Conservation (phyloP, 2,113 vertebrate species). For the Prunella himalayana region DNA sequence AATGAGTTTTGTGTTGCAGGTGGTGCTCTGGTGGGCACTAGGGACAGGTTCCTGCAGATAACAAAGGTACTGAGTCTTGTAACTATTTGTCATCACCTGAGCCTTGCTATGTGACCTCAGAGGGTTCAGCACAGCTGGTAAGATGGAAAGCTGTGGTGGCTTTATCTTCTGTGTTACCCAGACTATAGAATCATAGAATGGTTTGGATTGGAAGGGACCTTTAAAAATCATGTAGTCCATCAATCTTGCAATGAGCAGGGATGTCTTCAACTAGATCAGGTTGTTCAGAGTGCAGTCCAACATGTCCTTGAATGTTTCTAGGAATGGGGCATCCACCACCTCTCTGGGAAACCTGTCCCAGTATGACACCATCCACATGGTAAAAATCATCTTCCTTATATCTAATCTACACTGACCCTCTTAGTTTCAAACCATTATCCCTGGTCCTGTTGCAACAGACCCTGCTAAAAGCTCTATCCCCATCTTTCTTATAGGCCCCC, state of each 20-base stretch:
- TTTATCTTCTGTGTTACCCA: neutral
- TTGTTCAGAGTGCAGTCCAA: neutral
- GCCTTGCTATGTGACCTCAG: neutral
- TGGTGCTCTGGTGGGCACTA: neutral
- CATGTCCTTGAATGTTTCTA: neutral
- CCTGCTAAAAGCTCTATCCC: neutral
- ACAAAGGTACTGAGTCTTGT: neutral
- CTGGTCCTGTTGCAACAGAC: neutral
- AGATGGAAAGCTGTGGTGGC: neutral
- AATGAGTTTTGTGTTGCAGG: neutral
- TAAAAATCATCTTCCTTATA: neutral
- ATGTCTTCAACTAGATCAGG: neutral
- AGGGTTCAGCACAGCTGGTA: neutral
- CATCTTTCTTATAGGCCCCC: neutral
- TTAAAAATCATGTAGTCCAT: neutral
- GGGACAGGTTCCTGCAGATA: neutral
- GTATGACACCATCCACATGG: neutral
- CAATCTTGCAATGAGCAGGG: neutral
- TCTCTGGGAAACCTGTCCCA: neutral
- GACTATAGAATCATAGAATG: neutral
- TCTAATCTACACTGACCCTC: neutral
- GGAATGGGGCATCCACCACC: neutral
- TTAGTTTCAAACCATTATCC: neutral
- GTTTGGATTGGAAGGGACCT: neutral
- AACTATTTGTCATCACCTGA: neutral